Percentiles rank a stretch among this genome's conserved stretches.
Evolutionary conservation across 1,140 invertebrate species (phyloP).

Genomic region (Papilio dardanus): DNA sequence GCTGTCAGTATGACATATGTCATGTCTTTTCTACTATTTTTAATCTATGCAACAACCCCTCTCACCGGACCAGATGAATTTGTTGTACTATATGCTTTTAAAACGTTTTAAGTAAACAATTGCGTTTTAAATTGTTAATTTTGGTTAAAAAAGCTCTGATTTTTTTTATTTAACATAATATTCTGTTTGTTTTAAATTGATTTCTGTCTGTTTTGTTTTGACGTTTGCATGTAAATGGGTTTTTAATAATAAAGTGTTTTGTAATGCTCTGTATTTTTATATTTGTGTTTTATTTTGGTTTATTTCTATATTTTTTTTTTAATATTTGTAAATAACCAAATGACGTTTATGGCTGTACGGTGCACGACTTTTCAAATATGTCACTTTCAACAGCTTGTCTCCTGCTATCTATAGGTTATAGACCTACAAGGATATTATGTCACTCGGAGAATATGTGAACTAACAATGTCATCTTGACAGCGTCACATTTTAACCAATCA

Average conservation of each 20-base stretch:
- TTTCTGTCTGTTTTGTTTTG: not conserved
- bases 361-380: not conserved
- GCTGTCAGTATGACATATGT: too few relatives aligned
- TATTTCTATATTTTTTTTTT: constrained; percentile 35
- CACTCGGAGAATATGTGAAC: too few relatives aligned
- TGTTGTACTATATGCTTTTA: not conserved
- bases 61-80: not conserved
- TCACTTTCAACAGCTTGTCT: not conserved
- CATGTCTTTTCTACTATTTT: too few relatives aligned
- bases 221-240: constrained; percentile 19
- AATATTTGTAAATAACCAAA: not conserved
- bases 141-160: not conserved
- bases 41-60: not conserved
- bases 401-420: not conserved
- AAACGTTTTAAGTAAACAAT: not conserved
- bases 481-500: too few relatives aligned
- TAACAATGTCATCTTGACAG: too few relatives aligned
- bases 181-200: constrained; percentile 17
- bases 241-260: constrained; percentile 16
- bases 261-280: constrained; percentile 7
- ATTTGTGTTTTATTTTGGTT: constrained; percentile 5
- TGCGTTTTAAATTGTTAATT: not conserved
- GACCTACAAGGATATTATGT: too few relatives aligned
- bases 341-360: not conserved
- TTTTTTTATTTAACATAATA: not conserved